Evolutionary conservation across 2,888 invertebrate genomes (phyloP).

Genomic region (Lochmaea capreae): DNA sequence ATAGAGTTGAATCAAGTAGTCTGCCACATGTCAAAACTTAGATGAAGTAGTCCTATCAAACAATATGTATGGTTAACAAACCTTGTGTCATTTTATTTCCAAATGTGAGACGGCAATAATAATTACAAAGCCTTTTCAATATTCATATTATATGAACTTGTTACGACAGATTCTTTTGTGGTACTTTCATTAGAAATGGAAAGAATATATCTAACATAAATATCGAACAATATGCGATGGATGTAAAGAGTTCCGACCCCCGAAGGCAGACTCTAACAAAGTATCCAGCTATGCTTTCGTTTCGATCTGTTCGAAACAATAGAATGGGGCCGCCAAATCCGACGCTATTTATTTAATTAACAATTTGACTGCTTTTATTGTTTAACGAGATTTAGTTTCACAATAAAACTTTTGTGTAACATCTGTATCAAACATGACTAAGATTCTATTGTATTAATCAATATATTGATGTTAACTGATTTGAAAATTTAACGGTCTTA

Average conservation of each 20-base stretch:
- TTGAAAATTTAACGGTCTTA: no score
- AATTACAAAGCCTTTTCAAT: neutral
- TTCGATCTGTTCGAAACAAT: neutral
- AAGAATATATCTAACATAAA: neutral
- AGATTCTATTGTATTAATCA: no score
- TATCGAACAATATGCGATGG: neutral
- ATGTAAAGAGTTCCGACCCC: no score
- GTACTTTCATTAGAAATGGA: neutral
- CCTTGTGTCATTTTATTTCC: no score
- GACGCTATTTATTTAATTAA: neutral
- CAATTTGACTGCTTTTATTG: neutral
- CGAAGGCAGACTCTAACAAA: no score
- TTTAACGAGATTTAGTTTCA: neutral
- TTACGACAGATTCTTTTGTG: neutral
- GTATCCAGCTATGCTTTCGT: no score
- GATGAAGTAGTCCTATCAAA: no score
- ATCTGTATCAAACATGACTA: neutral
- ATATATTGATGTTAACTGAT: no score
- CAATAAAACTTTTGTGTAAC: conserved; percentile 1
- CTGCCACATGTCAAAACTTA: no score
- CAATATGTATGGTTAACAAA: no score
- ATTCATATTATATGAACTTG: neutral
- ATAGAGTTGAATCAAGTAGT: no score
- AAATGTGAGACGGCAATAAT: no score
- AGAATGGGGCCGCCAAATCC: neutral